Base-by-base conservation (phyloP, 2,888 invertebrate species). In the Lasius platythorax region DNA sequence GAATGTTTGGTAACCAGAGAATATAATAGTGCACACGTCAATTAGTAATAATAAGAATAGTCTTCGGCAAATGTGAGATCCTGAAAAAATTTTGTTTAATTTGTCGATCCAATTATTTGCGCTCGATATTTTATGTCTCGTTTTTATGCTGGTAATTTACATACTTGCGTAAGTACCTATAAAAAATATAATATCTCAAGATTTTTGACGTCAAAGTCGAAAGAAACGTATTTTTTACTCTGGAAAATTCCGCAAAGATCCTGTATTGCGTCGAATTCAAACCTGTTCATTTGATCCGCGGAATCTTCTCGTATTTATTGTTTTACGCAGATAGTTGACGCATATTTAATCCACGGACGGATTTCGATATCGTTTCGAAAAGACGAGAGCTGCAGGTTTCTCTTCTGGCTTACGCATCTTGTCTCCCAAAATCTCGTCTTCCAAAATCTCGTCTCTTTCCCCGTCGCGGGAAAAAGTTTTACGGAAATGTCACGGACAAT, bases 221-320 rank as follows among this genome's bases (percentile, higher is more conserved):
- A 56, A 23, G 0, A 23, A 23, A 23, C 23, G 23, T 23, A 23
- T 23, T 23, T 23, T 23, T 23, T 23, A 23, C 84, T 93, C 91
- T 94, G 94, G 93, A 91, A 93, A 93, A 93, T 93, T 93, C 93
- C 93, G 93, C 89, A 82, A 74, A 83, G 87, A 87, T 93, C 93
- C 79, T 78, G 66, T 78, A 82, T 84, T 90, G 85, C 88, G 87
- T 81, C 79, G 93, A 92, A 93, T 93, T 82, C 83, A 86, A 93
- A 93, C 67, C 81, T 82, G 37, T 30, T 61, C 53, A 18, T 61
- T 33, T 37, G 58, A 33, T 30, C 28, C 53, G 23, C 50, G 43
- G 66, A 56, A 37, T 81, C 61, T 68, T 46, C 43, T 64, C 43
- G 74, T 70, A 15, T 67, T 66, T 46, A 70, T 84, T 78, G 82